Conservation (phyloP, 1,140 invertebrate genomes). For the Ganaspis sp. region DNA sequence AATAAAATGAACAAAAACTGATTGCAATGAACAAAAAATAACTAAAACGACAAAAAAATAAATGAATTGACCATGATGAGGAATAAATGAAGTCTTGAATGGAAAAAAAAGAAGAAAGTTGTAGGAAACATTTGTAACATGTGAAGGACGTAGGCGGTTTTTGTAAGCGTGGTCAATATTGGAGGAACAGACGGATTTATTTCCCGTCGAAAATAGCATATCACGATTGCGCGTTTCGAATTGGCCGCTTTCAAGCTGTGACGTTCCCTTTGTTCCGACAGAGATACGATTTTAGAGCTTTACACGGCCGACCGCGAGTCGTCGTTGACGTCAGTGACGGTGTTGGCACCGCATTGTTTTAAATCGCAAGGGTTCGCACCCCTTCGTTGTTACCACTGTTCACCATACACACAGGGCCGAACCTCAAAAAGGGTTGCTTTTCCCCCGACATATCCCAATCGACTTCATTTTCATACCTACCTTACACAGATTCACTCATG, state of each 20-base stretch:
- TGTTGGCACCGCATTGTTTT: neutral
- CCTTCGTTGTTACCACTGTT: neutral
- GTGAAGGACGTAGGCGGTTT: neutral
- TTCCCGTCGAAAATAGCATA: neutral
- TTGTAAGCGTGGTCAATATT: neutral
- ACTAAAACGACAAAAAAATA: too few relatives aligned
- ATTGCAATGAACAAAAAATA: too few relatives aligned
- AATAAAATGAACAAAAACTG: too few relatives aligned
- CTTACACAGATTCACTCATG: neutral
- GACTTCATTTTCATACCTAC: neutral
- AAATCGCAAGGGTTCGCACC: neutral
- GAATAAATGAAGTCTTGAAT: too few relatives aligned
- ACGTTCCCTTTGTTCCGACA: neutral
- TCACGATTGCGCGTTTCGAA: constrained; percentile 4
- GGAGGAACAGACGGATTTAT: neutral
- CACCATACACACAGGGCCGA: neutral
- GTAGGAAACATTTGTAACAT: neutral
- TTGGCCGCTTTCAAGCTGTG: neutral
- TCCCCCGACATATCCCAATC: neutral
- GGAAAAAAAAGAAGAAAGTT: too few relatives aligned
- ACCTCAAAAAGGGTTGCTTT: neutral
- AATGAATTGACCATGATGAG: too few relatives aligned
- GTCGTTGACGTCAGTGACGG: neutral
- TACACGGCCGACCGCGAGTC: neutral
- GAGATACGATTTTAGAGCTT: constrained; percentile 1